These are phyloP conservation scores for Chrysotoxum bicinctum DNA, from an alignment of 2,888 invertebrate genomes.

Conservation along the genomic window DNA sequence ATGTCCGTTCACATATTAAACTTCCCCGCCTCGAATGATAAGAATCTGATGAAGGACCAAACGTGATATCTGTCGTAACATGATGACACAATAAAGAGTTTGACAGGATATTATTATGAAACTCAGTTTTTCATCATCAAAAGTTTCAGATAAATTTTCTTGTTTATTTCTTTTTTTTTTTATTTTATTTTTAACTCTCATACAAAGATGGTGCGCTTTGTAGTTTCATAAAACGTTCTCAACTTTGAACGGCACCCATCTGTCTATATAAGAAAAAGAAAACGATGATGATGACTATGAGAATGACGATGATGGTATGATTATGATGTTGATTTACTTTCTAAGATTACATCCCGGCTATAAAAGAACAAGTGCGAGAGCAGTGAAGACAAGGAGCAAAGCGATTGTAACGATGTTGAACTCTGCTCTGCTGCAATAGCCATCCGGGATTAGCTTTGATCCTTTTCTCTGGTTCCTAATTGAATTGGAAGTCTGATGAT, in stretches of 20 bases:
- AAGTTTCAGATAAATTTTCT: conserved; percentile 37
- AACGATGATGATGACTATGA: conserved; percentile 13
- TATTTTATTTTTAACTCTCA: conserved; percentile 14
- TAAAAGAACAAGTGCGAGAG: conserved; percentile 5
- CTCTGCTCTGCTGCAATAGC: conserved; percentile 46
- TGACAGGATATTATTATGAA: conserved; percentile 50
- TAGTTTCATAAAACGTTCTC: not conserved
- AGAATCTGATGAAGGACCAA: conserved; percentile 28
- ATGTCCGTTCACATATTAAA: conserved; percentile 5
- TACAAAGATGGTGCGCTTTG: conserved; percentile 5
- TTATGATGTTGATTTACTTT: conserved; percentile 53
- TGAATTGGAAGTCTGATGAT: conserved; percentile 59
- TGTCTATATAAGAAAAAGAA: conserved; percentile 2
- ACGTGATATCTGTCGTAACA: conserved; percentile 42
- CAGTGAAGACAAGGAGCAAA: conserved; percentile 26
- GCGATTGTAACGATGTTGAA: conserved; percentile 42
- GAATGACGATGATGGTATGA: conserved; percentile 20
- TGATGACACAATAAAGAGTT: conserved; percentile 64
- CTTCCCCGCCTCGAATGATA: not conserved
- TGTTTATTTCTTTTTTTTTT: not conserved
- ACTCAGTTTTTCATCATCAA: conserved; percentile 48
- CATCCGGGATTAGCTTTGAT: conserved; percentile 66
- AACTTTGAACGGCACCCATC: not conserved
- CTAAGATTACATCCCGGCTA: conserved; percentile 41
- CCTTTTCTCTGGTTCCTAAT: conserved; percentile 68